phyloP scores from a whole-genome alignment of 2,797 vertebrate species.

The Pipistrellus kuhlii region DNA sequence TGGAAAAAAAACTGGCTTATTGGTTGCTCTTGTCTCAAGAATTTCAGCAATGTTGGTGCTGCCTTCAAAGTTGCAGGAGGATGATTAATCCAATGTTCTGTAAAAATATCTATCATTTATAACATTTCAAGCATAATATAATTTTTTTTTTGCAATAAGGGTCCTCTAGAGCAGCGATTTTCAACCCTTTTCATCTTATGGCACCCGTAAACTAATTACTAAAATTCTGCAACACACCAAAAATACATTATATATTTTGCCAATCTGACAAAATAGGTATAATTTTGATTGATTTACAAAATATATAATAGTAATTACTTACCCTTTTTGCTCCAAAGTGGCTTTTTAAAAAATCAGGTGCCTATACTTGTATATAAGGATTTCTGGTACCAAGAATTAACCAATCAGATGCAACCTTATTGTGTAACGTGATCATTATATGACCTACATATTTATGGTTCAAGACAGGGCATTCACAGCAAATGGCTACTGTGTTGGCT shows the following conservation, averaged over 20 bases:
- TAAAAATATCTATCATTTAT: constrained; percentile 44
- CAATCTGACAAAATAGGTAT: background rate
- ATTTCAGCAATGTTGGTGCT: constrained; percentile 46
- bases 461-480: background rate
- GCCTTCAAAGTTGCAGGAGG: background rate
- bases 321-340: background rate
- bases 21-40: background rate
- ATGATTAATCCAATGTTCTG: constrained; percentile 14
- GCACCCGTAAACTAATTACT: background rate
- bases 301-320: background rate
- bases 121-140: constrained; percentile 27
- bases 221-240: background rate
- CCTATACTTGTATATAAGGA: background rate
- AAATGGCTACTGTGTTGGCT: background rate
- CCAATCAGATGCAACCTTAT: background rate
- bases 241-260: background rate
- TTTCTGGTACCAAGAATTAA: background rate
- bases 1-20: constrained; percentile 31
- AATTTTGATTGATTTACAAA: background rate
- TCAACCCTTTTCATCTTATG: background rate
- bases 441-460: background rate
- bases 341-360: background rate
- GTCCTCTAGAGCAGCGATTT: background rate
- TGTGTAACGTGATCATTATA: background rate
- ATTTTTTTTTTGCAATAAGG: background rate